Conservation (phyloP, 2,888 invertebrate genomes). For the Pseudococcus jackbeardsleyi region DNA sequence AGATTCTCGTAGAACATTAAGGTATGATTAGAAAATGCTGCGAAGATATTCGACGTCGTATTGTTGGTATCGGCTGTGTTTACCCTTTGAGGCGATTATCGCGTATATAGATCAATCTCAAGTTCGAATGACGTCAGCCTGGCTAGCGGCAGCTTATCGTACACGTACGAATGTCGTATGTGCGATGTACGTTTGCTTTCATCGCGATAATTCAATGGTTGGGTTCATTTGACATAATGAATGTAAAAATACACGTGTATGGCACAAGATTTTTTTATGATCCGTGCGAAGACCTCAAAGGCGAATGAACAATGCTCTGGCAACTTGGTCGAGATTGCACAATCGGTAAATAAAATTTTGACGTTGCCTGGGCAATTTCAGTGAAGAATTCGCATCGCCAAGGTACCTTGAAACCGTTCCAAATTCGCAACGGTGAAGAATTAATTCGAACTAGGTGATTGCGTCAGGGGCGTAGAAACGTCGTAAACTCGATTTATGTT, state of each 20-base stretch:
- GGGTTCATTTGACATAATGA: background rate
- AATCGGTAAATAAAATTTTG: background rate
- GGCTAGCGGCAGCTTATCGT: background rate
- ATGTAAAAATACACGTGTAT: background rate
- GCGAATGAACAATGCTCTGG: background rate
- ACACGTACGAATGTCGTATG: background rate
- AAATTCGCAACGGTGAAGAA: background rate
- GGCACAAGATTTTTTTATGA: background rate
- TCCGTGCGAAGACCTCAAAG: background rate
- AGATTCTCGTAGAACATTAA: background rate
- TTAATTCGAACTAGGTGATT: background rate
- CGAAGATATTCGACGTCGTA: background rate
- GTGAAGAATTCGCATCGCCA: background rate
- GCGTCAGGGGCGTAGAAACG: background rate
- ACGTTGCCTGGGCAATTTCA: background rate
- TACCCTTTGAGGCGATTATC: slow-evolving; percentile 19
- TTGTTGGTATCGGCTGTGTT: background rate
- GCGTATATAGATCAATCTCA: background rate
- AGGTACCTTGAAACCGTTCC: background rate
- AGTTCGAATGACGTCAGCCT: background rate
- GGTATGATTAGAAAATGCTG: background rate
- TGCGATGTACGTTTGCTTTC: background rate
- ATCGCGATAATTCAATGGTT: background rate
- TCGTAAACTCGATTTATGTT: background rate
- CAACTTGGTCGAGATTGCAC: background rate